Percentiles rank a stretch among this genome's conserved stretches.
Conservation (phyloP, 2,113 vertebrate species). For the Gopherus flavomarginatus region DNA sequence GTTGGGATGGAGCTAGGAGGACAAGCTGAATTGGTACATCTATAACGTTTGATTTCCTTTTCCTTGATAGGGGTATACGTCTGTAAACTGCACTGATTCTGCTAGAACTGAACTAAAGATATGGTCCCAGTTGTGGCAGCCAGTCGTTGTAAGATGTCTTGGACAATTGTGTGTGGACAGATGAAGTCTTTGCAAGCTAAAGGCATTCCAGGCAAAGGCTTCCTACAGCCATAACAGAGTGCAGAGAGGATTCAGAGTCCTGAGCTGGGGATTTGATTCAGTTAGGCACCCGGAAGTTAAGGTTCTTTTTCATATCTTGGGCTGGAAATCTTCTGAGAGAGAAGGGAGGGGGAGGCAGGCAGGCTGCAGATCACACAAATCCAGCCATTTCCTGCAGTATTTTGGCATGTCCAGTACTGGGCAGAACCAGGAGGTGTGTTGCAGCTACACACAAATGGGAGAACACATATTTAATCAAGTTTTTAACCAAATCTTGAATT, state of each 20-base stretch:
- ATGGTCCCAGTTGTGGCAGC: background rate
- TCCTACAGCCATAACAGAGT: background rate
- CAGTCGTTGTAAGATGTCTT: background rate
- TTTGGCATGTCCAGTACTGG: background rate
- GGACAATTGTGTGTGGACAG: background rate
- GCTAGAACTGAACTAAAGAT: background rate
- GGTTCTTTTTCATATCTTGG: background rate
- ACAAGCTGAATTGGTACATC: background rate
- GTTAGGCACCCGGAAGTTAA: background rate
- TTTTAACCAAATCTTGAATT: background rate
- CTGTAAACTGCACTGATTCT: background rate
- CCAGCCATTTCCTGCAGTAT: background rate
- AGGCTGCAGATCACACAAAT: background rate
- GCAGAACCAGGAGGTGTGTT: background rate
- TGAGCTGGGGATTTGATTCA: background rate
- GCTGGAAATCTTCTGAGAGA: background rate
- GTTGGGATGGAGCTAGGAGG: background rate
- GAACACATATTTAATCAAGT: background rate
- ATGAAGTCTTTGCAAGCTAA: background rate
- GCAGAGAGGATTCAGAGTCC: background rate
- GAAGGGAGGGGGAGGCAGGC: background rate
- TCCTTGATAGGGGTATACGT: background rate
- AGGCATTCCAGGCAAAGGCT: background rate
- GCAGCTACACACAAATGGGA: background rate
- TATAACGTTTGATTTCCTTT: background rate